Base-by-base conservation (phyloP, 2,888 invertebrate species). In the Polyommatus iphigenia region DNA sequence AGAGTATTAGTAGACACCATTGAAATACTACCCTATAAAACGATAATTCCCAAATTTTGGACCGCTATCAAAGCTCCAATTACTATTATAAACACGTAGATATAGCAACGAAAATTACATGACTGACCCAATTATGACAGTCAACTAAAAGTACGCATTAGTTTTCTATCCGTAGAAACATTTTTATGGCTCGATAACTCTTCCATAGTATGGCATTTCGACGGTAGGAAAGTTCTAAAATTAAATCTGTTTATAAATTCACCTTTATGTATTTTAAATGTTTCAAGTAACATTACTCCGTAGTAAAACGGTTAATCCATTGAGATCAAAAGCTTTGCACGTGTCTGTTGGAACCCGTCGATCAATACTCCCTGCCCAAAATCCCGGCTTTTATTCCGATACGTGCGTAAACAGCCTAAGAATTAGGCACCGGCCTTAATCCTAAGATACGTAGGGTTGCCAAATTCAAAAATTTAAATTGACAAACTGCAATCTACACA, bases 391-490 rank as follows among this genome's bases (percentile, higher is more conserved):
- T 67, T 67, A 67, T 67, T 67, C 67, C 67, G 29, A 67, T 18
- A 67, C 29, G 67, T 67, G 32, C 67, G 67, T 67, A 67, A 67
- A 67, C 32, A 67, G 67, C 67, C 67, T 67, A 32, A 67, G 67
- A 29, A 67, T 67, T 67, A 67, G 29, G 29, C 67, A 67, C 67
- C 4, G 67, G 67, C 67, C 67, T 15, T 32, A 32, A 67, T 67
- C 67, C 67, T 67, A 6, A 67, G 15, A 5, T 18, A 15, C 13
- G 1, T 62, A 62, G 67, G 67, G 67, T 67, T 67, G 29, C 67
- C 67, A 32, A 29, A 15, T 4, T 0, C 13, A 6, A 1, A 67
- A 67, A 67, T 15, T 50, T 24, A 5, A 67, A 67, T 18, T 18
- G 18, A 18, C 54, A 18, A 54, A 54, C 54, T 18, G 54, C 54